Percentiles rank a stretch among this genome's conserved stretches.
Conservation (phyloP, 2,113 vertebrate genomes). For the Pardalotus punctatus region DNA sequence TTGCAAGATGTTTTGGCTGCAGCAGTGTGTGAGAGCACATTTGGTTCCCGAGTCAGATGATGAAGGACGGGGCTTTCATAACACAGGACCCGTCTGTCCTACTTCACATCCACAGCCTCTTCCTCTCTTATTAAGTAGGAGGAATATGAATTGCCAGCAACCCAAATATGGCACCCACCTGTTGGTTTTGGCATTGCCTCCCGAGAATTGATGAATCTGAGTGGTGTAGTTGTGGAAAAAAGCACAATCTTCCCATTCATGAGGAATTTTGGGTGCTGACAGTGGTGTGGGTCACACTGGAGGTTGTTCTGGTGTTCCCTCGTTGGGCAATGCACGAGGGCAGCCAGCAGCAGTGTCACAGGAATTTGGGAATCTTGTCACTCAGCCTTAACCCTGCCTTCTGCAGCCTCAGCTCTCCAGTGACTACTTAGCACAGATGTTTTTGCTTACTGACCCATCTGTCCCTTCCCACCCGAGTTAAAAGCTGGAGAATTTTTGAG, state of each 20-base stretch:
- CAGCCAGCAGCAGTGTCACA: not conserved
- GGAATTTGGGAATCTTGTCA: not conserved
- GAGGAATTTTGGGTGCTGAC: not conserved
- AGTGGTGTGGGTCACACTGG: not conserved
- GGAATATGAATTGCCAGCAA: constrained; percentile 45
- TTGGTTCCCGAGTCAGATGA: constrained; percentile 51
- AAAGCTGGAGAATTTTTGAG: not conserved
- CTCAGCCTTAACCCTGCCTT: not conserved
- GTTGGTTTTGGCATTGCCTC: constrained; percentile 29
- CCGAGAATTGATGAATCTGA: constrained; percentile 10
- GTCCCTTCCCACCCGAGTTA: not conserved
- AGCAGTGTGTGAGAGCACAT: constrained; percentile 41
- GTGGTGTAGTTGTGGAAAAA: not conserved
- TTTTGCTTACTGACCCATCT: not conserved
- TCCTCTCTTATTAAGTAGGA: constrained; percentile 56
- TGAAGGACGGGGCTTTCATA: constrained; percentile 24
- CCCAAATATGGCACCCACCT: constrained; percentile 62
- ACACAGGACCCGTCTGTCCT: constrained; percentile 34
- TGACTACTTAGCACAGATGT: not conserved
- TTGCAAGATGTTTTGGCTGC: constrained; percentile 50
- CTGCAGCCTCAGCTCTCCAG: not conserved
- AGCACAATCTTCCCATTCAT: constrained; percentile 47
- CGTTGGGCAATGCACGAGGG: not conserved
- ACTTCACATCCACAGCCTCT: constrained; percentile 31
- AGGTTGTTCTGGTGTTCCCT: not conserved